Evolutionary conservation across 2,888 invertebrate genomes (phyloP).

Genomic region (Heliconius charithonia): DNA sequence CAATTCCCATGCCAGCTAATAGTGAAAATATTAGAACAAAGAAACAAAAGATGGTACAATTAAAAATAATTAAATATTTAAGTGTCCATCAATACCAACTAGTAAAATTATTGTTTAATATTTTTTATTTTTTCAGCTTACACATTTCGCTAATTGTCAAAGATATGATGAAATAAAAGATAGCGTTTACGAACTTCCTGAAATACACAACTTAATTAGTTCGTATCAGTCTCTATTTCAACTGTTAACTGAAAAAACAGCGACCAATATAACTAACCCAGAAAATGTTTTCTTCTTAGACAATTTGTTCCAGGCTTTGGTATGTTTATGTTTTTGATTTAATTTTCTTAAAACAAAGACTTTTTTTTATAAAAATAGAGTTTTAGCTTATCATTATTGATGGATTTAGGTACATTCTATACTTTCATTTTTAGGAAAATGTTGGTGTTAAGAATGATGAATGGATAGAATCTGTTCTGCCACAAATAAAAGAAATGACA

Average conservation of each 20-base stretch:
- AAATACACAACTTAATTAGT: slow-evolving; percentile 58
- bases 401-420: neutral
- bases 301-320: slow-evolving; percentile 77
- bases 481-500: slow-evolving; percentile 72
- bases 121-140: slow-evolving; percentile 60
- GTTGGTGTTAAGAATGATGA: slow-evolving; percentile 32
- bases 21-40: too few species aligned
- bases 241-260: slow-evolving; percentile 61
- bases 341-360: neutral
- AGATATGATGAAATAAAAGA: slow-evolving; percentile 63
- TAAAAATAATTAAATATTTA: too few species aligned
- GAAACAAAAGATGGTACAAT: too few species aligned
- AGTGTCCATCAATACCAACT: neutral
- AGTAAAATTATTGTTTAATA: neutral
- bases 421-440: slow-evolving; percentile 63
- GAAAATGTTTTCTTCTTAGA: slow-evolving; percentile 76
- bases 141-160: slow-evolving; percentile 75
- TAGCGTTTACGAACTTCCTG: slow-evolving; percentile 60
- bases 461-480: slow-evolving; percentile 65
- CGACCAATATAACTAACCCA: slow-evolving; percentile 67
- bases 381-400: neutral
- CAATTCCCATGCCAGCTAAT: too few species aligned
- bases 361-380: neutral
- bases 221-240: slow-evolving; percentile 63
- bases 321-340: slow-evolving; percentile 50